Evolutionary conservation across 1,140 invertebrate species (phyloP), one percentile per base, ranked within the genome.

Genomic region (Caenorhabditis inopinata): DNA sequence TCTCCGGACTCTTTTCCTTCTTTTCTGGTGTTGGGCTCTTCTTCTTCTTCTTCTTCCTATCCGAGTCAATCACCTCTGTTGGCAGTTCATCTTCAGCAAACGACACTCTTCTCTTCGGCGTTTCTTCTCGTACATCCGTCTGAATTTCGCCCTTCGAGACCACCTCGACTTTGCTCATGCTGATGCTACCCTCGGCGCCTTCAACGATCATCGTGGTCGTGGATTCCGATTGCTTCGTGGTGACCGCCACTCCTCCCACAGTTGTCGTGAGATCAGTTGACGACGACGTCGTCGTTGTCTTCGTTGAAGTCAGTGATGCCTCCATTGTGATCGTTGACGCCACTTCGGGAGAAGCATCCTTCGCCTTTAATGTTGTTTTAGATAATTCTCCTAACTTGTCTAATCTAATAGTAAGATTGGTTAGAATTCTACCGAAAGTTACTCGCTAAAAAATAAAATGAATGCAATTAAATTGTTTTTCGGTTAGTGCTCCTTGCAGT

Each of bases 81-180:
- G 58, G 58, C 27, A 42, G 6, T 38, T 68, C 58, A 11, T 68
- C 58, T 38, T 68, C 58, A 68, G 58, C 58, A 68, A 68, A 68
- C n/a, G 58, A 68, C 5, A 68, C 58, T 68, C 58, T 35, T 68
- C 58, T 68, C 32, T 68, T 68, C 18, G 58, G 58, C 21, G 58
- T 68, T 68, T 32, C 58, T 68, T 68, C 58, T 68, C 58, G 35
- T 21, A 68, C 58, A 38, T 68, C 58, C 35, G 58, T 68, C 16
- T 68, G 58, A 38, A 32, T 38, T 35, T 68, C 58, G 29, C 32
- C 38, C 58, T 68, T 68, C 27, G 58, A 68, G 58, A 68, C 58
- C 29, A 68, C 58, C 58, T 68, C 58, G 38, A 68, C 38, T 32
- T 68, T 68, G 58, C 58, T 68, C 16, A 68, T 32, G 38, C 58